Base-by-base conservation (phyloP, 2,888 invertebrate species). In the Nycteola revayana region DNA sequence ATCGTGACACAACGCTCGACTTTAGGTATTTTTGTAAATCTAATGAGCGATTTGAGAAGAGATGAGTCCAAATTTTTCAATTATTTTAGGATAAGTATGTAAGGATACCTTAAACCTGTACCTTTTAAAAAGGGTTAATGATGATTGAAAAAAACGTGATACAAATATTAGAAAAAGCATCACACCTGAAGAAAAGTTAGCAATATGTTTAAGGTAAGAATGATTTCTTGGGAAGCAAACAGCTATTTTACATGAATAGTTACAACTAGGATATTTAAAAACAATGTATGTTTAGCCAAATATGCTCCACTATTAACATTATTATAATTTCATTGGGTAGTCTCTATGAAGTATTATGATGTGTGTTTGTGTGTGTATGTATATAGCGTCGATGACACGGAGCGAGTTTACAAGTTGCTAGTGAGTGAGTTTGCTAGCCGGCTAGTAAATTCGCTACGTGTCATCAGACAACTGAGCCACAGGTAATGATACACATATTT, bases 1-100 rank as follows among this genome's bases (percentile, higher is more conserved):
- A 25, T 38, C 33, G 17, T 38, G 38, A 33, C 38, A 30, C 33
- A 38, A 30, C 38, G 30, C 17, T 36, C 8, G 35, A 37, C 32
- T 37, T 39, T 33, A 30, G 34, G 39, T 39, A 39, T 39, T 39
- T 39, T 39, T 34, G 27, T 7, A 28, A 34, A 39, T 34, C 36
- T 36, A 18, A 36, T 36, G 31, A 36, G 36, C 31, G 31, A 28
- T 34, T 34, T 35, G 33, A 33, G 23, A 33, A 28, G 23, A 33
- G 34, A 34, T 28, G 24, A 28, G 11, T 27, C 25, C 18, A 21
- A 18, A 14, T 32, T 32, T 25, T 32, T 32, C 25, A 29, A 11
- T 29, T 23, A 23, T 17, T 25, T 25, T 18, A 24, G 31, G 10
- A 31, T 31, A 25, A 32, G 30, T 30, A 30, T 30, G 24, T n/a